Evolutionary conservation across 2,797 vertebrate species (phyloP), one percentile per base, ranked within the genome.

Genomic region (Neomorphus geoffroyi): DNA sequence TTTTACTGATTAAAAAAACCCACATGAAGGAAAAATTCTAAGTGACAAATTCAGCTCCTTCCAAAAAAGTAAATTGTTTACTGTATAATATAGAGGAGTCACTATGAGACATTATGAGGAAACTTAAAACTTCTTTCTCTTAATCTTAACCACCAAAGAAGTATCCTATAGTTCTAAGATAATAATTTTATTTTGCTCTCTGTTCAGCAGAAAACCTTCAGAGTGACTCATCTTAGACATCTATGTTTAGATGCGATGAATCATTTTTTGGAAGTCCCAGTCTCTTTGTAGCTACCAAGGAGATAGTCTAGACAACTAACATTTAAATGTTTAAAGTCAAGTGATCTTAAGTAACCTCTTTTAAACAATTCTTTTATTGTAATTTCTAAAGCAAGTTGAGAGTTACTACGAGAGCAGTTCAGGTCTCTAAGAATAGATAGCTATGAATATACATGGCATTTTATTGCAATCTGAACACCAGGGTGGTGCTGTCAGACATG

Each of bases 201-300:
- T 64, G 30, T 65, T 88, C 61, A 54, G 23, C 45, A 86, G 50
- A 78, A 77, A 92, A 32, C 6, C 33, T 83, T 23, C 23, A 81
- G 28, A 13, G 11, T 81, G 61, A 86, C 54, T 91, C 72, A 92
- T 71, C 41, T 64, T 56, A 37, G 57, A 53, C 41, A 79, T 53
- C 30, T 87, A 35, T 82, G 56, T 92, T 90, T 80, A 88, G 48
- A 74, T 53, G 28, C 53, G 32, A 54, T 93, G 18, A 88, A 84
- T 88, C 0, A 5, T 39, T 69, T 75, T 61, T 53, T 54, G 37
- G 27, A 80, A 60, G 54, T 43, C 28, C 7, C 28, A 3, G 19
- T 83, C 17, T 83, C 60, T 86, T 45, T 71, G 35, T 69, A 86
- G 14, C 23, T 72, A 30, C 26, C 60, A 37, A 83, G 41, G 65